Evolutionary conservation across 2,888 invertebrate genomes (phyloP), one percentile per base, ranked within the genome.

Genomic region (Oligia fasciuncula): DNA sequence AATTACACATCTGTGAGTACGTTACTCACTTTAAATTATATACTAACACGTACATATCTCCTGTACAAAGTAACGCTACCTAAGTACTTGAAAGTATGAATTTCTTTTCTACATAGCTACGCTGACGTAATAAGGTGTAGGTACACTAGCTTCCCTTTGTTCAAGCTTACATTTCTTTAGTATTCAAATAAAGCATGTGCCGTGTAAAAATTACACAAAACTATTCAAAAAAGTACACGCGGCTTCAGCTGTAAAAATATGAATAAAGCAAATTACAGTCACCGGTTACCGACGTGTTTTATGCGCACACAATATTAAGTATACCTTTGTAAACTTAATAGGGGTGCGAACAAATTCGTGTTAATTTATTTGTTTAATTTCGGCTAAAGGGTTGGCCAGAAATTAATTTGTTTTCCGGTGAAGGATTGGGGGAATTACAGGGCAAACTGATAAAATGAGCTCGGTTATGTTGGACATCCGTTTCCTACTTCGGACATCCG

Each of bases 311-410:
- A 76, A 79, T 46, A 46, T 46, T 46, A 11, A 35, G 35, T 35
- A 35, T 74, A 71, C 81, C 72, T 81, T 81, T 75, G 43, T 67
- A 72, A 79, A 80, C 62, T 46, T 70, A 71, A 79, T 74, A 71
- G 67, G 79, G 74, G 73, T 81, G 79, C 11, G 75, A 77, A 80
- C 76, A 60, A 87, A 79, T 84, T 79, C n/a, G 68, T 75, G 73
- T 87, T 79, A 80, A 87, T 80, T 85, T 76, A 73, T 84, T 85
- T 80, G 77, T 70, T 84, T 87, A 79, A 87, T 84, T 84, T 73
- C 63, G 35, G 29, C 23, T 19, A 40, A 70, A 82, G 62, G 81
- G 81, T 62, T 81, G 69, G 66, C 17, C 54, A 5, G 19, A 80
- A 57, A 85, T 81, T 80, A 71, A 82, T 80, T 85, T 62, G 62